Conservation (phyloP, 2,113 vertebrate genomes). For the Podarcis cretensis region DNA sequence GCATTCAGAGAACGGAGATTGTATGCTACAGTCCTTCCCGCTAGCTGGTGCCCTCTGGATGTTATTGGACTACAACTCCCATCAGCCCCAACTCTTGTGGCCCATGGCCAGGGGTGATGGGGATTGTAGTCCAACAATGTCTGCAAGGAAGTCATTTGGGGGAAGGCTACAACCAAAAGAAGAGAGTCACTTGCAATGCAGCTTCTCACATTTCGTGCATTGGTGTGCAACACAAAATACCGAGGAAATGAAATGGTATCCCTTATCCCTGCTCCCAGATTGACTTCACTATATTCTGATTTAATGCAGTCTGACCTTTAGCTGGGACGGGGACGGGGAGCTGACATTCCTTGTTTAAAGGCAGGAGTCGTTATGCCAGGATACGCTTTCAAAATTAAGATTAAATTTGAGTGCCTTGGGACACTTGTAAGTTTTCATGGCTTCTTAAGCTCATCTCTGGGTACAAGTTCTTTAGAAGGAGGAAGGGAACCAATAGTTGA, state of each 20-base stretch:
- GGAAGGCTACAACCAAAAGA: no score
- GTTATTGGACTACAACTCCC: no score
- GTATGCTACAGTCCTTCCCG: no score
- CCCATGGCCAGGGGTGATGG: no score
- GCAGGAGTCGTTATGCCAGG: background rate
- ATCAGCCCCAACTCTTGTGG: no score
- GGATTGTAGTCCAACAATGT: no score
- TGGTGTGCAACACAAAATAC: background rate
- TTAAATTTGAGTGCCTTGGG: slow-evolving; percentile 1
- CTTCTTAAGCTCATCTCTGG: slow-evolving; percentile 15
- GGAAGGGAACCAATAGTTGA: background rate
- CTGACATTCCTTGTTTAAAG: background rate
- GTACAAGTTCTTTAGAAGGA: slow-evolving; percentile 4
- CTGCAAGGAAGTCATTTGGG: no score
- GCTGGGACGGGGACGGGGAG: background rate
- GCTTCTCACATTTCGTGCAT: background rate
- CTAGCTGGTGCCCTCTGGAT: no score
- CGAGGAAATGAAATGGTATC: background rate
- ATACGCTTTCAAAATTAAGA: slow-evolving; percentile 30
- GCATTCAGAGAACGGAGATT: no score
- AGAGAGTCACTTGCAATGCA: background rate
- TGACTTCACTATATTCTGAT: background rate
- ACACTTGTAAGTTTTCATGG: slow-evolving; percentile 31
- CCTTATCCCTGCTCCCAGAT: background rate
- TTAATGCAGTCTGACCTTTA: slow-evolving; percentile 36